Base-by-base conservation (phyloP, 2,113 vertebrate species). In the Gasterosteus nipponicus region DNA sequence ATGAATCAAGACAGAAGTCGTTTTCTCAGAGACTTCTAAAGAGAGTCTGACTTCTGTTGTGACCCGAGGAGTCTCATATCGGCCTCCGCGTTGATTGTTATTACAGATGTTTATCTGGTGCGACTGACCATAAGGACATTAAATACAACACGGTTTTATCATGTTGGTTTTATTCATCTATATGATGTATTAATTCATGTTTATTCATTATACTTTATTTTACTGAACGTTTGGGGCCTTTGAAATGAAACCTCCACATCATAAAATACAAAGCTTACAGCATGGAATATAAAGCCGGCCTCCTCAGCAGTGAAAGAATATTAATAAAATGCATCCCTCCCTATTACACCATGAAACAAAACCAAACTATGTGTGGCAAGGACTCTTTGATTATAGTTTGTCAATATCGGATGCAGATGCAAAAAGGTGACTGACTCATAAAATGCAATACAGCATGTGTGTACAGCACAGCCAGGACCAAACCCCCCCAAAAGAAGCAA, bases 401-500 rank as follows among this genome's bases (percentile, higher is more conserved):
- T 39, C 39, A 39, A 5, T 35, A 3, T n/a, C 26, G 10, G 15
- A 63, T 64, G 33, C n/a, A 54, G 65, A 41, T 62, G 35, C 22
- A 57, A n/a, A 26, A 75, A 60, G 71, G 41, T 62, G 29, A 44
- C 35, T 67, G n/a, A 22, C 57, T 71, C 22, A 26, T 26, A 26
- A 26, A 26, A 26, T 26, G 22, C 22, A 1, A 26, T 26, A 26
- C 22, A 26, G 72, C 47, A 8, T 81, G 74, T 74, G 33, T 83
- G 53, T 73, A n/a, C 44, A 78, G 44, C 64, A 65, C 61, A 65
- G 78, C 66, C 65, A 68, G 69, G 79, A 71, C 85, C 83, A 84
- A 90, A 80, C 71, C 71, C 83, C 39, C 22, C 22, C 22, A 63
- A 46, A 72, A 54, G 53, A 82, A 77, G 44, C 29, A 63, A 84